phyloP scores from a whole-genome alignment of 2,113 vertebrate genomes.

The Cariama cristata region DNA sequence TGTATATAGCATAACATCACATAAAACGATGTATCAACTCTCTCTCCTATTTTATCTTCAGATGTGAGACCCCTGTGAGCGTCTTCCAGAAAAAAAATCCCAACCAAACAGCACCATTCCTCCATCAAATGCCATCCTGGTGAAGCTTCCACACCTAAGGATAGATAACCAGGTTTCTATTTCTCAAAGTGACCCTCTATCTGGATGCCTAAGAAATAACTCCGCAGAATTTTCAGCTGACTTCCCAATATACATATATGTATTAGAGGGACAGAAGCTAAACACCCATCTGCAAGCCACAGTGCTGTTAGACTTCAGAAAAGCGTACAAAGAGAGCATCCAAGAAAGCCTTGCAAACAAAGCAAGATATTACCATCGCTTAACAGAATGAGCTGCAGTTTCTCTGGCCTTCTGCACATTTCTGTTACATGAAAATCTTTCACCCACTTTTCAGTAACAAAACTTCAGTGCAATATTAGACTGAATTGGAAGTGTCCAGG shows the following conservation, averaged over 20 bases:
- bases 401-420: neutral
- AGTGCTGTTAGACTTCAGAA: neutral
- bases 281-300: neutral
- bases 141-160: neutral
- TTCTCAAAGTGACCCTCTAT: neutral
- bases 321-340: neutral
- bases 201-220: neutral
- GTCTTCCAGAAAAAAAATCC: neutral
- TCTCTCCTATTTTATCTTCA: neutral
- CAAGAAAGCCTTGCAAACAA: neutral
- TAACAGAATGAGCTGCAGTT: neutral
- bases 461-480: neutral
- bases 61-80: accelerated
- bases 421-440: neutral
- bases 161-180: neutral
- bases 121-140: neutral
- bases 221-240: neutral
- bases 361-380: neutral
- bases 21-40: neutral
- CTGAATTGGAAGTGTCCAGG: neutral
- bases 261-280: neutral
- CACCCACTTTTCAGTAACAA: neutral
- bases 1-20: neutral
- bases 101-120: neutral
- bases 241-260: accelerated